A percentile compares a stretch with the other conserved stretches of the same genome.
These are phyloP conservation scores for Eulemur rubriventer DNA, from an alignment of 2,797 vertebrate species.

Conservation along the genomic window DNA sequence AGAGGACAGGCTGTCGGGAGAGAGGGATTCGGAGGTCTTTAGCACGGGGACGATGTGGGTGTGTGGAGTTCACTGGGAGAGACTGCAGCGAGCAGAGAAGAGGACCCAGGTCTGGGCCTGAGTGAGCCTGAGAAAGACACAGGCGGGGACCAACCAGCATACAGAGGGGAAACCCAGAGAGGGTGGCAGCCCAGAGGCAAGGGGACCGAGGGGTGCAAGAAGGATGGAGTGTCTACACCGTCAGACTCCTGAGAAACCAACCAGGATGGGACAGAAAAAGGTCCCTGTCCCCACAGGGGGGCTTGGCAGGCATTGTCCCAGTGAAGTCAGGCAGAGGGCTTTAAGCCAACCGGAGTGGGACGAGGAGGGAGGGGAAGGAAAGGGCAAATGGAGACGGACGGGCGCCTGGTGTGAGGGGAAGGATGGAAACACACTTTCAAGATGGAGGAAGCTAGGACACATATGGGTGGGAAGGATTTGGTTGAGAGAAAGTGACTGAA, in stretches of 20 bases:
- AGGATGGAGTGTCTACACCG: not conserved
- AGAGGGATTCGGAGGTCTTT: not conserved
- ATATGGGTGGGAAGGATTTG: not conserved
- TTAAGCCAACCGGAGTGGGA: not conserved
- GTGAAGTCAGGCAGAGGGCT: not conserved
- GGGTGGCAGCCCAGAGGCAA: not conserved
- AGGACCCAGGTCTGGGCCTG: not conserved
- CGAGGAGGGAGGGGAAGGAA: not conserved
- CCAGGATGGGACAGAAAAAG: not conserved
- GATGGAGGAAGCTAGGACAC: not conserved
- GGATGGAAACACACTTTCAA: not conserved
- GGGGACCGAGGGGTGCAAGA: not conserved
- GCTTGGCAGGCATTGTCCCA: rapidly evolving
- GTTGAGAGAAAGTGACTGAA: not conserved
- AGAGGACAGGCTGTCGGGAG: not conserved
- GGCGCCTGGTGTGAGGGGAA: not conserved
- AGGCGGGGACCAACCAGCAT: not conserved
- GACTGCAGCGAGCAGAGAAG: not conserved
- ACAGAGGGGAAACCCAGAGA: not conserved
- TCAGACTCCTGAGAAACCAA: not conserved
- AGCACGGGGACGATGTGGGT: not conserved
- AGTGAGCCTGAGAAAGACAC: not conserved
- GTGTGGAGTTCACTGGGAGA: not conserved
- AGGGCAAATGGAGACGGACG: not conserved
- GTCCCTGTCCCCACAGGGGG: not conserved